phyloP scores from a whole-genome alignment of 2,113 vertebrate genomes.

The Crocuta crocuta region DNA sequence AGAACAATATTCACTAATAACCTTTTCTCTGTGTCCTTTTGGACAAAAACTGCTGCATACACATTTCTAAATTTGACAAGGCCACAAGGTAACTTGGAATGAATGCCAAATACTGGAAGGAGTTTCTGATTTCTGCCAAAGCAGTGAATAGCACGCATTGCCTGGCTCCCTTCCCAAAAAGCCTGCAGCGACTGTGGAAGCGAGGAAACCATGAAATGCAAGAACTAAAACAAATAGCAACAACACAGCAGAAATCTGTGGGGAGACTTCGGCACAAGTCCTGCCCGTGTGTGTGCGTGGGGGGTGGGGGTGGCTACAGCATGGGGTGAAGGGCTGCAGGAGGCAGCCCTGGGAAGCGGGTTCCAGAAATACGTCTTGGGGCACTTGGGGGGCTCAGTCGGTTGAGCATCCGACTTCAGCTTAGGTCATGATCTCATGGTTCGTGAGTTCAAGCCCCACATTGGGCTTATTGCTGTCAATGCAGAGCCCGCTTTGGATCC shows the following conservation, averaged over 20 bases:
- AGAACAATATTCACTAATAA: not conserved
- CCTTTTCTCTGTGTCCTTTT: not conserved
- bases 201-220: not conserved
- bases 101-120: not conserved
- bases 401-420: too few species aligned
- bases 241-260: not conserved
- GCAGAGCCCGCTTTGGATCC: too few species aligned
- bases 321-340: not conserved
- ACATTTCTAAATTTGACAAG: not conserved
- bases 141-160: not conserved
- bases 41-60: not conserved
- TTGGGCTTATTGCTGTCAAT: too few species aligned
- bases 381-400: too few species aligned
- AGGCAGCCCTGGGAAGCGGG: accelerated
- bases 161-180: constrained; percentile 25
- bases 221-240: not conserved
- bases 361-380: not conserved
- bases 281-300: accelerated
- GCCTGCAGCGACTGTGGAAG: not conserved
- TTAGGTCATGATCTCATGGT: too few species aligned
- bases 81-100: not conserved
- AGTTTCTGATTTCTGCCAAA: constrained; percentile 37
- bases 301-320: too few species aligned
- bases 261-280: accelerated
- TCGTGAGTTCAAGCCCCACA: too few species aligned